Conservation (phyloP, 2,113 vertebrate genomes). For the Leucopsar rothschildi region DNA sequence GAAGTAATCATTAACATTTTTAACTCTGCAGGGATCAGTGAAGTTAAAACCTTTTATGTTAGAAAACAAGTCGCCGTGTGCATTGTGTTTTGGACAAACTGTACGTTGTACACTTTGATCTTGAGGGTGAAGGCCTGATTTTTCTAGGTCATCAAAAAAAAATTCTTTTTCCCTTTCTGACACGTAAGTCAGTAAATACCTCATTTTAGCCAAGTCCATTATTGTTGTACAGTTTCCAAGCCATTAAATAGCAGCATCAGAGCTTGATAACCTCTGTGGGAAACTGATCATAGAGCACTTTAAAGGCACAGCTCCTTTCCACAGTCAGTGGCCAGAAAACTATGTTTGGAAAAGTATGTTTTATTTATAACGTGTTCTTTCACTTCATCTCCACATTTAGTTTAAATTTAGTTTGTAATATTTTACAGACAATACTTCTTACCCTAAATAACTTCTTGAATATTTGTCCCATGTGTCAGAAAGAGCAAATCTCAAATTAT, state of each 20-base stretch:
- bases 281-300: neutral
- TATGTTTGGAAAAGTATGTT: neutral
- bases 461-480: neutral
- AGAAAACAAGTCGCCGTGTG: neutral
- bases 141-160: neutral
- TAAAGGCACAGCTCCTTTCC: neutral
- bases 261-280: constrained; percentile 17
- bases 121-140: neutral
- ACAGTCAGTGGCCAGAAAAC: neutral
- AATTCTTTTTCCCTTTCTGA: neutral
- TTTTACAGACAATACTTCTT: neutral
- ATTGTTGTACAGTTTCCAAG: neutral
- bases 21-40: neutral
- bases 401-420: neutral
- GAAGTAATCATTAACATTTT: neutral
- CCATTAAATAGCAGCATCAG: neutral
- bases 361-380: neutral
- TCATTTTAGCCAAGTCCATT: neutral
- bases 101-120: neutral
- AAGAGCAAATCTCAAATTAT: neutral
- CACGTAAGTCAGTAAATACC: neutral
- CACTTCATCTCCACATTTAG: neutral
- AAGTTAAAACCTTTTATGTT: neutral
- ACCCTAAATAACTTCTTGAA: neutral
- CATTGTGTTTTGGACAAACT: neutral